phyloP scores from a whole-genome alignment of 2,888 invertebrate genomes.

The Dryobota labecula region DNA sequence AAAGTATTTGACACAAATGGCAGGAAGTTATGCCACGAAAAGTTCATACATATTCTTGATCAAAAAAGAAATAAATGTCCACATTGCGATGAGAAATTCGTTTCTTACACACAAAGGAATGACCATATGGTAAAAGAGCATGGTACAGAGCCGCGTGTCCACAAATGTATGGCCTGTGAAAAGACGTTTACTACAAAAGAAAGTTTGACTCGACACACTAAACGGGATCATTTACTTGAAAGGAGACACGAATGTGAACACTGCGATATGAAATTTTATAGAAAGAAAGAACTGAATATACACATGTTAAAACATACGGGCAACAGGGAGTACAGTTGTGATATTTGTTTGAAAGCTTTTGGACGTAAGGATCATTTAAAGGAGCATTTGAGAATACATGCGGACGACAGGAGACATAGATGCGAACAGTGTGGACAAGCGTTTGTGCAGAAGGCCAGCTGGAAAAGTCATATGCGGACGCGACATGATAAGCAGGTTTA shows the following conservation, averaged over 20 bases:
- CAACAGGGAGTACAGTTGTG: constrained; percentile 26
- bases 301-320: constrained; percentile 60
- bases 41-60: constrained; percentile 42
- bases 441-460: constrained; percentile 58
- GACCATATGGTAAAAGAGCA: constrained; percentile 56
- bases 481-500: constrained; percentile 33
- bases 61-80: constrained; percentile 57
- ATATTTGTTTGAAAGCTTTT: constrained; percentile 50
- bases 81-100: constrained; percentile 50
- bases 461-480: constrained; percentile 51
- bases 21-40: constrained; percentile 59
- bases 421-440: constrained; percentile 53
- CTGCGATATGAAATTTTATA: constrained; percentile 55
- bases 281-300: constrained; percentile 21
- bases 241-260: constrained; percentile 42
- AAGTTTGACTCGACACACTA: constrained; percentile 48
- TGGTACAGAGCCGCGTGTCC: constrained; percentile 30
- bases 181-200: constrained; percentile 45
- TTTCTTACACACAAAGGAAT: constrained; percentile 41
- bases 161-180: constrained; percentile 59
- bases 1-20: constrained; percentile 54
- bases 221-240: constrained; percentile 59
- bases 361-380: constrained; percentile 44
- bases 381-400: constrained; percentile 54
- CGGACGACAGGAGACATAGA: constrained; percentile 51